phyloP scores from a whole-genome alignment of 2,888 invertebrate genomes.

The Encarsia formosa region DNA sequence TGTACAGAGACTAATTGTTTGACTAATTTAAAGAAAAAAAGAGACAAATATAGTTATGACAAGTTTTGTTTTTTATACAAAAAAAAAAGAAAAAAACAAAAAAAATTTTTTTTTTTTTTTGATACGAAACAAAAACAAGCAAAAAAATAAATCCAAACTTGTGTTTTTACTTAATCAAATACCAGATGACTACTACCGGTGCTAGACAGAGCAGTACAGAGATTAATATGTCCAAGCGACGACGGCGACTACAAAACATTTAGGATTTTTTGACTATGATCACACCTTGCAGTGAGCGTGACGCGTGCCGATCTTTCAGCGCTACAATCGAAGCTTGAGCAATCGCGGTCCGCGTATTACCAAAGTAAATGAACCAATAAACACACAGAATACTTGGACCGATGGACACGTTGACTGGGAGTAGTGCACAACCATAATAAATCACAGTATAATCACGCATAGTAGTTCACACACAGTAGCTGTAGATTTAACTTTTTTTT shows the following conservation, averaged over 20 bases:
- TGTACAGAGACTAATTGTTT: constrained; percentile 48
- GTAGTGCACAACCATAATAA: too few species aligned
- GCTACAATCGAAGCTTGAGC: not conserved
- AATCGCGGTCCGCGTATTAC: not conserved
- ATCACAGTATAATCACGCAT: too few species aligned
- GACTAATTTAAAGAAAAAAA: constrained; percentile 30
- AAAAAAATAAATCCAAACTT: not conserved
- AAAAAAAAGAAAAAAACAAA: constrained; percentile 22
- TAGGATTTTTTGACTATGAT: too few species aligned
- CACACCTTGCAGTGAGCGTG: constrained; percentile 11
- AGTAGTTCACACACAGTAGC: too few species aligned
- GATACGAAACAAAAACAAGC: not conserved
- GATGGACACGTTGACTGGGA: too few species aligned
- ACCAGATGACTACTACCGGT: not conserved
- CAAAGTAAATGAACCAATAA: too few species aligned
- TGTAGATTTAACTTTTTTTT: too few species aligned
- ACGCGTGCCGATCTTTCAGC: constrained; percentile 20
- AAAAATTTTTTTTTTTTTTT: not conserved
- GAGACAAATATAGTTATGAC: constrained; percentile 46
- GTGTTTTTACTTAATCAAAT: not conserved
- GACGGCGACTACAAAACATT: too few species aligned
- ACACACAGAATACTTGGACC: too few species aligned
- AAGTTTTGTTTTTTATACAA: constrained; percentile 47
- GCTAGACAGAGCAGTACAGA: not conserved
- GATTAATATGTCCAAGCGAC: not conserved